phyloP scores from a whole-genome alignment of 2,113 vertebrate genomes.

The Trogon surrucura region DNA sequence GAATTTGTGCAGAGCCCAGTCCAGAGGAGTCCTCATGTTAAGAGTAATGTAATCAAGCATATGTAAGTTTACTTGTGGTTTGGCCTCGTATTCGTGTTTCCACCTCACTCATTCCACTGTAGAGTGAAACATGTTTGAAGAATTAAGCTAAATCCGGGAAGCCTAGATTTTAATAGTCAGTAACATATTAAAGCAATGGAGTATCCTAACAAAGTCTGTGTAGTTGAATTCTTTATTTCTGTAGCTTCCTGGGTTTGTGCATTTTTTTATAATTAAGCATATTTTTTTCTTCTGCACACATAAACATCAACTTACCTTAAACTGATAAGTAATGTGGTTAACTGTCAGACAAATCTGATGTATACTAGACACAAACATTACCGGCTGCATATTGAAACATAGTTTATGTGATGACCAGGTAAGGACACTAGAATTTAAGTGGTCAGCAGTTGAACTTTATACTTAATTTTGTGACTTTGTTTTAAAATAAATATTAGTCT shows the following conservation, averaged over 20 bases:
- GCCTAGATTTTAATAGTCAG: not conserved
- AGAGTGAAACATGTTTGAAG: not conserved
- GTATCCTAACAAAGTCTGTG: not conserved
- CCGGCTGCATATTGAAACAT: not conserved
- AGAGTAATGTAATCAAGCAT: not conserved
- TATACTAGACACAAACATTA: not conserved
- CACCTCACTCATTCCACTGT: not conserved
- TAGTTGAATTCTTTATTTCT: not conserved
- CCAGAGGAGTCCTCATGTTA: not conserved
- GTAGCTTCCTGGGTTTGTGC: not conserved
- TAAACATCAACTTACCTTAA: not conserved
- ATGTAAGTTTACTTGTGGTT: not conserved
- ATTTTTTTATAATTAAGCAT: not conserved
- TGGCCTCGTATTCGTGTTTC: not conserved
- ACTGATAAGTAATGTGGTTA: not conserved
- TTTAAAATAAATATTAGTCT: constrained; percentile 30
- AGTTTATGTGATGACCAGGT: not conserved
- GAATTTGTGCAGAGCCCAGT: not conserved
- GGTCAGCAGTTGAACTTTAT: constrained; percentile 18
- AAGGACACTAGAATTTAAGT: not conserved
- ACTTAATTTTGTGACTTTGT: not conserved
- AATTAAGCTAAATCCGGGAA: not conserved
- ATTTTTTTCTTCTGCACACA: not conserved
- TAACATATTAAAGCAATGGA: not conserved
- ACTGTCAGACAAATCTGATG: not conserved